These are phyloP conservation scores for Actinemys pallida DNA, from an alignment of 2,113 vertebrate genomes.

Conservation along the genomic window DNA sequence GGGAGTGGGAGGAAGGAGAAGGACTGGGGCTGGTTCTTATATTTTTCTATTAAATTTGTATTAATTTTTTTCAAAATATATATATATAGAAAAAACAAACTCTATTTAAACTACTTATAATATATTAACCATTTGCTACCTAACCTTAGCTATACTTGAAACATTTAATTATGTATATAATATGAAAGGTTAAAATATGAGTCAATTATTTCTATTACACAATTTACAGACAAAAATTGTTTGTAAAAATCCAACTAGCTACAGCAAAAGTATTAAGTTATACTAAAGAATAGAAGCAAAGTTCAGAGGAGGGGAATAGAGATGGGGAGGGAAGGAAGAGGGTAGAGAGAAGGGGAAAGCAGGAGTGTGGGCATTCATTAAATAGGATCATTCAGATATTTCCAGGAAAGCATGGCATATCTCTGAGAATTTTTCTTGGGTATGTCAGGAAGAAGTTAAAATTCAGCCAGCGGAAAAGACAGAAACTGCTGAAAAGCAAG, in stretches of 20 bases:
- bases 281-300: neutral
- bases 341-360: too few species aligned
- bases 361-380: neutral
- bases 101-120: neutral
- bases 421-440: neutral
- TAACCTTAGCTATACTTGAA: neutral
- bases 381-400: neutral
- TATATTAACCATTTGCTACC: neutral
- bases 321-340: too few species aligned
- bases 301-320: too few species aligned
- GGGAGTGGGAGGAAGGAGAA: too few species aligned
- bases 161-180: neutral
- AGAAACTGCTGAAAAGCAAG: too few species aligned
- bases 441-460: too few species aligned
- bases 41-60: too few species aligned
- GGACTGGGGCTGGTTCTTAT: too few species aligned
- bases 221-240: neutral
- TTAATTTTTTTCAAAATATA: too few species aligned
- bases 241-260: neutral
- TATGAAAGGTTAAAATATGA: neutral
- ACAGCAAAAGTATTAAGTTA: neutral
- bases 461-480: too few species aligned
- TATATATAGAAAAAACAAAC: too few species aligned
- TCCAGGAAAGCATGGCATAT: neutral
- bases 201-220: neutral